Percentiles rank a stretch among this genome's conserved stretches.
These are phyloP conservation scores for Myotis yumanensis DNA, from an alignment of 2,113 vertebrate species.

Conservation along the genomic window DNA sequence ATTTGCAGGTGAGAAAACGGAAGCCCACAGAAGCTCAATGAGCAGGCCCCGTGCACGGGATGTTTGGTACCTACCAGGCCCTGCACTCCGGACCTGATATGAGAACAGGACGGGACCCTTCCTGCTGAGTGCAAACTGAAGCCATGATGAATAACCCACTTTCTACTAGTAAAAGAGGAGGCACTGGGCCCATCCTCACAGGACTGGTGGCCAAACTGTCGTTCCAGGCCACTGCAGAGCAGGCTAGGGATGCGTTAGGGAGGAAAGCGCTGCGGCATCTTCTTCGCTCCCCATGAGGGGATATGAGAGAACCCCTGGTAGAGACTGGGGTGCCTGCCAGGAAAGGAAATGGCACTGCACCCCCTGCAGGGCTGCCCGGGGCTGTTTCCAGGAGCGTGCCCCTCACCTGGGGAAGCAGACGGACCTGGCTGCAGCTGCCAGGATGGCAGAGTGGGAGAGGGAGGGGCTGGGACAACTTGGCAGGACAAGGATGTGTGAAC, in stretches of 20 bases:
- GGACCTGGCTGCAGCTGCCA: not conserved
- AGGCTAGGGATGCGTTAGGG: accelerated
- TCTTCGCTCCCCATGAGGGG: not conserved
- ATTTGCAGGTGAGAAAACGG: not conserved
- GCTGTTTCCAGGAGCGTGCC: not conserved
- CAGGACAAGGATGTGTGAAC: not conserved
- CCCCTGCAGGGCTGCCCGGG: not conserved
- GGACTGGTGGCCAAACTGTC: not conserved
- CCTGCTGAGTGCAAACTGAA: not conserved
- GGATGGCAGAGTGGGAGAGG: not conserved
- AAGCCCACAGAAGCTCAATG: not conserved
- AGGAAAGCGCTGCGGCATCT: not conserved
- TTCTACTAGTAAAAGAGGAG: not conserved
- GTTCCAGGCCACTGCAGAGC: not conserved
- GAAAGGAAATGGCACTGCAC: not conserved
- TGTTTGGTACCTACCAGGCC: accelerated
- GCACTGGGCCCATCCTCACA: not conserved
- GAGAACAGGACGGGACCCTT: not conserved
- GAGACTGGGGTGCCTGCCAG: not conserved
- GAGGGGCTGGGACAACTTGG: not conserved
- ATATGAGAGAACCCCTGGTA: not conserved
- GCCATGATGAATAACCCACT: not conserved
- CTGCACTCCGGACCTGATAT: not conserved
- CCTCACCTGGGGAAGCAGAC: not conserved
- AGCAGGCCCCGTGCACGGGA: accelerated